Conservation (phyloP, 2,888 invertebrate species). For the Pollenia labialis region DNA sequence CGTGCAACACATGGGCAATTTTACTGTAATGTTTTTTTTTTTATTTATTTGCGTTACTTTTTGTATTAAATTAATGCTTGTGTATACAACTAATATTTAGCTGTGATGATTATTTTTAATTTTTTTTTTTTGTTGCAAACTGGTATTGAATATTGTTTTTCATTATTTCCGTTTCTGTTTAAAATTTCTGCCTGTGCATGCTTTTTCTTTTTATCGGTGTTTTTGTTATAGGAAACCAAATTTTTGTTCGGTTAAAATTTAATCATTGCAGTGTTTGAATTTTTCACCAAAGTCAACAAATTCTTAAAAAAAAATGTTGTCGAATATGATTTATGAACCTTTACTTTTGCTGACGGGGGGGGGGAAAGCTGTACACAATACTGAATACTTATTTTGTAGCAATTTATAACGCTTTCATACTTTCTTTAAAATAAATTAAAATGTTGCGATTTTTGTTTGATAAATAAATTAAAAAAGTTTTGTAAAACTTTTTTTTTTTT, state of each 20-base stretch:
- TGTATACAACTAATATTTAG: neutral
- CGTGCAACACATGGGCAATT: too few species aligned
- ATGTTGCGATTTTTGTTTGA: too few species aligned
- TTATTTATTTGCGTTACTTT: neutral
- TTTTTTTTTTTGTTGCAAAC: neutral
- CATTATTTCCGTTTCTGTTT: neutral
- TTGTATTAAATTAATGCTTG: neutral
- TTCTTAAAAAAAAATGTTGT: neutral
- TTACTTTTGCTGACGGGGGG: neutral
- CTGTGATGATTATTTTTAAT: neutral
- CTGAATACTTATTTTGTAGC: neutral
- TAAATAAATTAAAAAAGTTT: neutral
- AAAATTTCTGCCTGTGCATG: neutral
- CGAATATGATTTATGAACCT: neutral
- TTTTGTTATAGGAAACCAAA: conserved; percentile 1
- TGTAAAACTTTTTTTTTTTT: neutral
- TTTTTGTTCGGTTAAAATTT: neutral
- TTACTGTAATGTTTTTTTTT: neutral
- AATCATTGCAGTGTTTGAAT: neutral
- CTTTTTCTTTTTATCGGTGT: neutral
- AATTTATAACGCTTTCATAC: neutral
- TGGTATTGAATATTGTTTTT: neutral
- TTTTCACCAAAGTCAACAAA: neutral
- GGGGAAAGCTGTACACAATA: neutral
- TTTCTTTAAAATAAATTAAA: too few species aligned